Base-by-base conservation (phyloP, 2,113 vertebrate genomes). In the Coracopsis vasa region DNA sequence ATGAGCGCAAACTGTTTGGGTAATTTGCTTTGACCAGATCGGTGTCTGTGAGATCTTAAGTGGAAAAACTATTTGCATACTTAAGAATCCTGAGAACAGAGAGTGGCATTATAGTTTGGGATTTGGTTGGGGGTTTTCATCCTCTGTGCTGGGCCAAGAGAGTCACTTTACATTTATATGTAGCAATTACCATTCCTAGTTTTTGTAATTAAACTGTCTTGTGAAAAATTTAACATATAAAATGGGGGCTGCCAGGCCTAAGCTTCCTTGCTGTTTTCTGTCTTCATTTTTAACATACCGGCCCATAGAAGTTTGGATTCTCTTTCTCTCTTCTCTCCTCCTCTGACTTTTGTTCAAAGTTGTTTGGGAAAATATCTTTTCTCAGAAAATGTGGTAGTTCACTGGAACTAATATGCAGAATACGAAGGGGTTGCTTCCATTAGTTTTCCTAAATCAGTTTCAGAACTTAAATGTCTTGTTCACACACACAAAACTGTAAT, bases 51-150 rank as follows among this genome's bases (percentile, higher is more conserved):
- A 95, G 93, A 95, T 91, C 95, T 97, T 95, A 94, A 97, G 96
- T 96, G 97, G 96, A 95, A 95, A 94, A 97, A 96, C 93, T 97
- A 97, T 98, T 97, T 97, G 97, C 96, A 98, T 97, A 95, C 97
- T 97, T 96, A 96, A 97, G 92, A 86, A 90, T 96, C 94, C 90
- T 94, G 96, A 94, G 95, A 92, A 85, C 58, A 92, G 60, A 96
- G 85, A 92, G 80, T 69, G 92, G 90, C 78, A 91, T 90, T 96
- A 67, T 90, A 72, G 83, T 81, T 96, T 84, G 91, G 69, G 91
- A 95, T 97, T 96, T 97, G 50, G 86, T 61, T 78, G 73, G 84
- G 54, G 67, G 56, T 83, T 92, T 83, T 86, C 88, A 93, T 70
- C 96, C 83, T 77, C 54, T 78, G 54, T 93, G 60, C 88, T 90